These are phyloP conservation scores for Dimorphilus gyrociliatus DNA, from an alignment of 2,888 invertebrate species.

Conservation along the genomic window DNA sequence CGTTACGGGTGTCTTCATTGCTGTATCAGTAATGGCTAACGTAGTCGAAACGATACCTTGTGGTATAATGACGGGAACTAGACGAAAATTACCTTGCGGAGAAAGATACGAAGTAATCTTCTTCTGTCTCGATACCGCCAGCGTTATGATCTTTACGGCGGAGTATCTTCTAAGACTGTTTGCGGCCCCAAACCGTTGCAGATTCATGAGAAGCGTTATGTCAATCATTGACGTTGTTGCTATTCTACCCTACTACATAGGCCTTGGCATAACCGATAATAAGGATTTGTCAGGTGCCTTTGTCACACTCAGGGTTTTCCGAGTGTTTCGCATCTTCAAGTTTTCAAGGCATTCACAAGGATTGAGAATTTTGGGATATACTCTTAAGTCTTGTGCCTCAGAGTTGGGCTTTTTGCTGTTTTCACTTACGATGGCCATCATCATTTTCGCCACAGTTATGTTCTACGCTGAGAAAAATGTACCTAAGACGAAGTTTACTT, in stretches of 20 bases:
- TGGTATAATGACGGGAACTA: conserved; percentile 47
- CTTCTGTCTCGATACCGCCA: conserved; percentile 98
- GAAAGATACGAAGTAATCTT: conserved; percentile 81
- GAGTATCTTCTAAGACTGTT: conserved; percentile 75
- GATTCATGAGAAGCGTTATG: conserved; percentile 95
- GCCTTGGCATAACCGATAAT: conserved; percentile 78
- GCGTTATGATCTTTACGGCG: conserved; percentile 99
- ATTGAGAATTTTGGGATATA: conserved; percentile 92
- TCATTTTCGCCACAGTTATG: conserved; percentile 99
- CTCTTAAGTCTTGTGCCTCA: conserved; percentile 94
- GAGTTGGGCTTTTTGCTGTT: conserved; percentile 98
- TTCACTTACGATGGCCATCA: conserved; percentile 98
- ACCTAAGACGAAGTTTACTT: conserved; percentile 87
- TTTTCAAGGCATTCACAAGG: conserved; percentile 99
- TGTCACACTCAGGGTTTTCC: conserved; percentile 92
- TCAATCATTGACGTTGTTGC: conserved; percentile 98
- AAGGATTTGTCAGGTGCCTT: conserved; percentile 98
- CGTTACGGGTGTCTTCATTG: conserved; percentile 98
- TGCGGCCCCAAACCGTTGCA: conserved; percentile 94
- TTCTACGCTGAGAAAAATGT: conserved; percentile 99
- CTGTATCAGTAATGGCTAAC: conserved; percentile 98
- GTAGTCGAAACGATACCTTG: conserved; percentile 94
- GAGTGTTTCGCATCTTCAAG: conserved; percentile 99
- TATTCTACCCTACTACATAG: conserved; percentile 96
- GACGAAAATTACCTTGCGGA: conserved; percentile 49